Percentiles rank a stretch among this genome's conserved stretches.
Evolutionary conservation across 2,888 invertebrate genomes (phyloP).

Genomic region (Ectemnius cavifrons): DNA sequence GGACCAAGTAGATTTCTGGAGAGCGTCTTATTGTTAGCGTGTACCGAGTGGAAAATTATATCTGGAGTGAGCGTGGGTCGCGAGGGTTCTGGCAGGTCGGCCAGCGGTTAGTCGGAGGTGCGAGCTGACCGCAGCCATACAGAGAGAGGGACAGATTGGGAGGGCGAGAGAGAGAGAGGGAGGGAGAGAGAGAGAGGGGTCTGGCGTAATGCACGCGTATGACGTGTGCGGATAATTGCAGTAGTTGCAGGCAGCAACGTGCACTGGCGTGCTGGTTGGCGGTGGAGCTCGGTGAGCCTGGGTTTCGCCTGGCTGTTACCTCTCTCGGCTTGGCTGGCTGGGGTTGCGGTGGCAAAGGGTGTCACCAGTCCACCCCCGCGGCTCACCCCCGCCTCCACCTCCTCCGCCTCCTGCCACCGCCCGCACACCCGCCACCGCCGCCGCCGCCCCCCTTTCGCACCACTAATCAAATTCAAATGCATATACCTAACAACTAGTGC

Average conservation of each 20-base stretch:
- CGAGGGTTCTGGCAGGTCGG: constrained; percentile 25
- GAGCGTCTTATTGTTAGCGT: constrained; percentile 13
- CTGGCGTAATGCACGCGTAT: constrained; percentile 72
- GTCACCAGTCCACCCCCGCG: constrained; percentile 69
- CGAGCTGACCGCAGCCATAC: constrained; percentile 63
- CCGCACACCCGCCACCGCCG: constrained; percentile 54
- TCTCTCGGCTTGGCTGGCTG: constrained; percentile 47
- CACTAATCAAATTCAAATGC: constrained; percentile 78
- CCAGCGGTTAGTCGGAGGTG: constrained; percentile 51
- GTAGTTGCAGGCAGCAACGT: constrained; percentile 71
- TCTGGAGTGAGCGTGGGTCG: constrained; percentile 25
- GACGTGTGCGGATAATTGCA: constrained; percentile 76
- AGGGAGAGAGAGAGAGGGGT: constrained; percentile 42
- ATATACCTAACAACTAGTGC: constrained; percentile 72
- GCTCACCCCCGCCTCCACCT: constrained; percentile 57
- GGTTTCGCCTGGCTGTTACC: constrained; percentile 9
- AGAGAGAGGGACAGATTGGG: neutral
- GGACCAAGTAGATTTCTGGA: too few species aligned
- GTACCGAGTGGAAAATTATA: constrained; percentile 54
- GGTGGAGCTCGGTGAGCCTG: constrained; percentile 60
- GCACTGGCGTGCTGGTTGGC: constrained; percentile 65
- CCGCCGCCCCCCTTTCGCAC: constrained; percentile 59
- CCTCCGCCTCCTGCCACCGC: constrained; percentile 51
- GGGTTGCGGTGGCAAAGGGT: constrained; percentile 76
- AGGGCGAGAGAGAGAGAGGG: too few species aligned